Evolutionary conservation across 2,113 vertebrate species (phyloP).

Genomic region (Aix galericulata): DNA sequence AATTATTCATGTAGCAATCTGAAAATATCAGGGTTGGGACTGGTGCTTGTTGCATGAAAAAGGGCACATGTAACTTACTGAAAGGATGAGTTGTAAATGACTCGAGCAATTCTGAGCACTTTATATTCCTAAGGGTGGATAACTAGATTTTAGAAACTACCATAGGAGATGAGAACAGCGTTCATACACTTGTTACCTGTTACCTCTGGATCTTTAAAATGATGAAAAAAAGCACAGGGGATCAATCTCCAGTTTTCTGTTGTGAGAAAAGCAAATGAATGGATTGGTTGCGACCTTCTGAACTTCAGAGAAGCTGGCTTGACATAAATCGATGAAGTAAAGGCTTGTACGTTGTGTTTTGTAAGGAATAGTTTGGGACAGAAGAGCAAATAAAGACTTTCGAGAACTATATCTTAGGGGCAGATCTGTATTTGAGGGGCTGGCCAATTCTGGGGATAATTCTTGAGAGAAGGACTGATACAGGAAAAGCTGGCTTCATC

Average conservation of each 20-base stretch:
- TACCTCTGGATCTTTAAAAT: neutral
- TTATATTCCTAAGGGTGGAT: neutral
- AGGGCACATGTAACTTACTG: rapidly evolving
- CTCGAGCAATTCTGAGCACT: neutral
- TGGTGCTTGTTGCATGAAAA: too few relatives aligned
- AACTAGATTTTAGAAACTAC: neutral
- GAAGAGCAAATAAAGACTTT: neutral
- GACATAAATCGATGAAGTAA: neutral
- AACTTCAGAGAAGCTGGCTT: neutral
- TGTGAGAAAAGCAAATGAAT: neutral
- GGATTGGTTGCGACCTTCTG: neutral
- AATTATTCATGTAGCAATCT: neutral
- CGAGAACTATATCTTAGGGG: neutral
- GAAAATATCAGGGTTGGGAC: neutral
- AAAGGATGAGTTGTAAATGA: neutral
- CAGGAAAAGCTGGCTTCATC: neutral
- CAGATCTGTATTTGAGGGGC: neutral
- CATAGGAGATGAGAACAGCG: neutral
- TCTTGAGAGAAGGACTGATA: neutral
- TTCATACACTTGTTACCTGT: neutral
- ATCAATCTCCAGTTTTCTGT: neutral
- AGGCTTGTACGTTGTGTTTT: neutral
- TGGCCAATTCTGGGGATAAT: neutral
- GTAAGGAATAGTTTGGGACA: neutral
- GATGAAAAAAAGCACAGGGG: neutral